Base-by-base conservation (phyloP, 2,888 invertebrate species). In the Brenthis hecate region DNA sequence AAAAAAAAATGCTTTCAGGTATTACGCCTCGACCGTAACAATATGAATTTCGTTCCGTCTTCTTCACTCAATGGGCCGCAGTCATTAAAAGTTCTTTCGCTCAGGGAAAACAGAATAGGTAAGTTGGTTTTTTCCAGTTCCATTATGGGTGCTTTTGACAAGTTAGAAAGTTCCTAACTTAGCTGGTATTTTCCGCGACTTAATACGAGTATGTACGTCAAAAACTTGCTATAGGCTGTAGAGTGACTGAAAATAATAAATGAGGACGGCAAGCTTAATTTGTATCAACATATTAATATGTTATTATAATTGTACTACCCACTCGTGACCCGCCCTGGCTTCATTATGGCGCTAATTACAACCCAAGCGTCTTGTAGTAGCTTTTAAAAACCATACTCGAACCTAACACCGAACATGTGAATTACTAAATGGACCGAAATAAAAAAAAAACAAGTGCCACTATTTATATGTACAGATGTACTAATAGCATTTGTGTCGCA, bases 91-190 rank as follows among this genome's bases (percentile, higher is more conserved):
- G 92, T 96, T 71, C 91, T 98, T 48, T 96, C 97, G 0, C 88
- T 98, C 68, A 94, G 95, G 76, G 94, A 95, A 79, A 98, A 98
- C 85, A 94, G 95, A 84, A 97, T 98, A 82, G 95, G 97, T 97
- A 94, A 93, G 92, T 83, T 62, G 56, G 43, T 63, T 68, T 68
- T 68, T 57, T 57, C 43, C 62, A 63, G 68, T 66, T 68, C 65
- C 62, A 57, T 66, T 66, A 63, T 47, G 50, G 65, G 48, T 62
- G 69, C 66, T 69, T 68, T 66, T 69, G 71, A 69, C 69, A 72
- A 65, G 69, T 71, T 66, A 66, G 57, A 69, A 69, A 66, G 60
- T 72, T 69, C 28, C 48, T 47, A 66, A 66, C 64, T 66, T 66
- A 56, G 32, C 8, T 28, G 55, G n/a, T n/a, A 62, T 51, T 67